phyloP scores from a whole-genome alignment of 2,113 vertebrate genomes.

The Anoura caudifer region DNA sequence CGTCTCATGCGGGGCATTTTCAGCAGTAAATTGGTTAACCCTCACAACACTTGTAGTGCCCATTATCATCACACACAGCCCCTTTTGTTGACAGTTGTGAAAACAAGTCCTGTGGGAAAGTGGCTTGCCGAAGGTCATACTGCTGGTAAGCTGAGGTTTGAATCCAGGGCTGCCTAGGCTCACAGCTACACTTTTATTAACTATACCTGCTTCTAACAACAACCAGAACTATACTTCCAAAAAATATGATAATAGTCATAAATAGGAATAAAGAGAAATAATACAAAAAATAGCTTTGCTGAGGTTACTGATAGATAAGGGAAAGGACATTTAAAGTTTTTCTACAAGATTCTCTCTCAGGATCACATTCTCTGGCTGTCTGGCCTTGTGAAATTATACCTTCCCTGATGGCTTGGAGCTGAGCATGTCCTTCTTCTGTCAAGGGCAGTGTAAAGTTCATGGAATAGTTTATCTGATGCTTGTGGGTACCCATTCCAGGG shows the following conservation, averaged over 20 bases:
- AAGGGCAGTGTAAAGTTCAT: constrained; percentile 56
- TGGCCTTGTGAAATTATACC: constrained; percentile 50
- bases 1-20: background rate
- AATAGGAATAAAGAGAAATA: background rate
- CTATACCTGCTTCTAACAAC: background rate
- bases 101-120: background rate
- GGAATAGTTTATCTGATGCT: constrained; percentile 44
- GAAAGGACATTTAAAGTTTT: background rate
- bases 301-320: background rate
- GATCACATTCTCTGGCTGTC: constrained; percentile 28
- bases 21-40: background rate
- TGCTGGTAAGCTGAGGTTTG: background rate
- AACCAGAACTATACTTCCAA: background rate
- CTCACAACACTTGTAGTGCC: background rate
- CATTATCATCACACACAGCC: background rate
- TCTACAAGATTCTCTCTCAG: background rate
- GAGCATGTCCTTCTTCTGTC: background rate
- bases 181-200: background rate
- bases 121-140: background rate
- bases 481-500: constrained; percentile 40
- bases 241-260: background rate
- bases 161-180: background rate
- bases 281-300: background rate
- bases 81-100: background rate
- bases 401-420: constrained; percentile 8